Evolutionary conservation across 2,888 invertebrate species (phyloP), one percentile per base, ranked within the genome.

Genomic region (Limulus polyphemus): DNA sequence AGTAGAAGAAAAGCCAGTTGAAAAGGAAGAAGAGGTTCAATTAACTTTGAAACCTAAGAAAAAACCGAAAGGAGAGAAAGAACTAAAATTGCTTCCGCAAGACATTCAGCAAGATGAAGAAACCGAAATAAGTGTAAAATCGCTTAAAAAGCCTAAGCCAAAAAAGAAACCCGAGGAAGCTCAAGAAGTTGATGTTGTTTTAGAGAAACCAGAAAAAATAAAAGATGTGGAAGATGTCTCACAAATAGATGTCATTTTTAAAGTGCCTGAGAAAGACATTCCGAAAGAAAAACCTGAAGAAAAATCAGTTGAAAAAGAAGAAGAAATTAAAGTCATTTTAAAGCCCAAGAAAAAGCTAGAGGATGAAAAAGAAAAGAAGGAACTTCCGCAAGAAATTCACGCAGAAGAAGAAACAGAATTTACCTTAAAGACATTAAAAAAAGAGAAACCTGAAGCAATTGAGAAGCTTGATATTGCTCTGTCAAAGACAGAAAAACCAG

Each of bases 401-500:
- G 3, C 11, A 13, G 54, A 54, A 54, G 14, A 54, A 54, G 14
- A 54, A 54, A 54, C 54, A 16, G 2, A 54, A 54, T 17, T 54
- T 54, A 54, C n/a, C 47, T 32, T 55, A 48, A 59, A 50, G 46
- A 47, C 54, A 48, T 48, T 47, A 55, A 60, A 60, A 11, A 46
- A 57, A n/a, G 57, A 55, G 4, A 13, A 17, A 13, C 11, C 32
- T 64, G 63, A 70, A 68, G 58, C 54, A 11, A 13, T 50, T 11
- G 62, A 66, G 59, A 72, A 74, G 67, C 62, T 73, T 49, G 69
- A 70, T 10, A 71, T 76, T 14, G 13, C 32, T 13, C 14, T 32
- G 57, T 10, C 16, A 47, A 57, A 57, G 46, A 10, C 47, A 17
- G 47, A 47, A 17, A 17, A 32, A 13, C 14, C 32, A 11, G 17